These are phyloP conservation scores for Eristalis pertinax DNA, from an alignment of 2,888 invertebrate genomes.

Conservation along the genomic window DNA sequence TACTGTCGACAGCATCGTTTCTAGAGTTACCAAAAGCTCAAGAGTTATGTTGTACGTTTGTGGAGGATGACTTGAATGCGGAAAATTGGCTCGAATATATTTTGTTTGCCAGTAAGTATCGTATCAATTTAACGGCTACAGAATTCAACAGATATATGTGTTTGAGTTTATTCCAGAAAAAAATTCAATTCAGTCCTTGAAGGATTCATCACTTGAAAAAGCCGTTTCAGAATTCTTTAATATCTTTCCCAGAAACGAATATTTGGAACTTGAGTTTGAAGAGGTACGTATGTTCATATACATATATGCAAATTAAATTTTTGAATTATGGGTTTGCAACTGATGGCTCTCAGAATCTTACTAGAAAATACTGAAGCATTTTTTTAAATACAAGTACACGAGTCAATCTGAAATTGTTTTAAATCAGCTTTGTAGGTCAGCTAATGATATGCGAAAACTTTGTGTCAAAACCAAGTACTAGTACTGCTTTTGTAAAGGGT, in stretches of 20 bases:
- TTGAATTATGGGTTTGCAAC: too few species aligned
- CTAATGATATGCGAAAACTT: too few species aligned
- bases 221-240: conserved; percentile 53
- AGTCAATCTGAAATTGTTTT: too few species aligned
- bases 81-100: conserved; percentile 75
- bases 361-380: too few species aligned
- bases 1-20: conserved; percentile 74
- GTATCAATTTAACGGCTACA: too few species aligned
- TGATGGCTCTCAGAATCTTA: too few species aligned
- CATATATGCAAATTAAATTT: too few species aligned
- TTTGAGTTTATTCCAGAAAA: conserved; percentile 34
- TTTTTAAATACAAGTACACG: too few species aligned
- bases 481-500: too few species aligned
- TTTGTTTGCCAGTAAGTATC: conserved; percentile 73
- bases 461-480: too few species aligned
- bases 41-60: conserved; percentile 73
- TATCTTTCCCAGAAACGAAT: conserved; percentile 46
- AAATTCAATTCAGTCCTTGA: conserved; percentile 51
- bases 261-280: conserved; percentile 55
- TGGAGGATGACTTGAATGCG: conserved; percentile 72
- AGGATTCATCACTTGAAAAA: conserved; percentile 29
- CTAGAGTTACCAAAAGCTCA: conserved; percentile 74
- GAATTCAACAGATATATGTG: background rate
- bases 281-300: conserved; percentile 55
- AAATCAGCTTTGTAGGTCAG: too few species aligned